Base-by-base conservation (phyloP, 2,888 invertebrate species). In the Idaea biselata region DNA sequence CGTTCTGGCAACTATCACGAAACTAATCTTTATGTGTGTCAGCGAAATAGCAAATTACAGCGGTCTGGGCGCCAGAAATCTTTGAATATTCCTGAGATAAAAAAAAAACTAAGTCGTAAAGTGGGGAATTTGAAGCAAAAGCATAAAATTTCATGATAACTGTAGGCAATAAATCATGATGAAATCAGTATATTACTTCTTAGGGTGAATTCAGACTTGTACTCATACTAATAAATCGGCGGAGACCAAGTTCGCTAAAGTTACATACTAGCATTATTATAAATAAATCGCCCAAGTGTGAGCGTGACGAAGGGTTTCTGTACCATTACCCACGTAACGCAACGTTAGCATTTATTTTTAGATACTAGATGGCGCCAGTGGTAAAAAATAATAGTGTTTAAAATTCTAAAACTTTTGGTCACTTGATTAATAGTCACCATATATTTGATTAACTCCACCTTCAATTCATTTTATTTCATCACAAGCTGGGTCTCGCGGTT, bases 111-210 rank as follows among this genome's bases (percentile, higher is more conserved):
- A 44, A 44, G 44, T 44, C 44, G 11, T 44, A 44, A 44, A 44
- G 11, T 44, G 64, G 66, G 68, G 65, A 62, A 67, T 56, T 58
- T 63, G 63, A 66, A 66, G 64, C 61, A 63, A 61, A 58, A 66
- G 68, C 63, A 64, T 71, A 68, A 72, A 70, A 68, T 73, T 72
- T 71, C 68, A 65, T 58, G 68, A 73, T 69, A 68, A 68, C 68
- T 62, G 60, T 60, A 62, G 65, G 81, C 81, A 83, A 88, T 91
- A 89, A 84, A 89, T 91, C 88, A 89, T 82, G 79, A 82, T 80
- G 84, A 83, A 78, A 78, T 76, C 78, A 78, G 79, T 77, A 75
- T 78, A 84, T 83, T 86, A 80, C 84, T 83, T 81, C 71, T 78
- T 74, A 74, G 69, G 73, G 66, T 64, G 71, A 73, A 71, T 68